Base-by-base conservation (phyloP, 1,140 invertebrate genomes). In the Papilio xuthus region DNA sequence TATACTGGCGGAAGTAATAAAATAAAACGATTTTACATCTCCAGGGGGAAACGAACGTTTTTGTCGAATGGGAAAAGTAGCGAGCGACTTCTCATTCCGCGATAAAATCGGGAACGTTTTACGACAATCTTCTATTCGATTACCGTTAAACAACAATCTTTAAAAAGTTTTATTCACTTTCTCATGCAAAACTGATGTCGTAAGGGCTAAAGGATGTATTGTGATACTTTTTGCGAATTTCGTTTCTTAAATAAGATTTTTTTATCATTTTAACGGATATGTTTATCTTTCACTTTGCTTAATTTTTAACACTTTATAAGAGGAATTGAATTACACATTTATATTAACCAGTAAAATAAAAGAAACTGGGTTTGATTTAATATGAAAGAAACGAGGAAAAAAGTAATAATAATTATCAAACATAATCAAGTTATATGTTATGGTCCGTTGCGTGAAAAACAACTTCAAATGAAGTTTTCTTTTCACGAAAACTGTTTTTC, bases 21-120 rank as follows among this genome's bases (percentile, higher is more conserved):
- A 93, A 93, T 93, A 92, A 93, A 93, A 93, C 91, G 90, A 93
- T 93, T 93, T 93, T 93, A 93, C 92, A 93, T 93, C 89, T 93
- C 88, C 85, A 90, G 88, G 90, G 90, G 91, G 91, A 92, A 90
- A 89, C 88, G 90, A 92, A 90, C 91, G 88, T 93, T 93, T 93
- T 92, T 92, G 90, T 89, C 85, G 90, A 92, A 93, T 92, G 91
- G 90, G 90, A 92, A 92, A 93, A 92, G 87, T 93, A 90, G 90
- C 90, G 85, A 89, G 91, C 89, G 88, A 93, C 91, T 93, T 92
- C 90, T 92, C 92, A 92, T 93, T 92, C 86, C 84, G 86, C 90
- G 91, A 93, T 93, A 92, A 93, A 93, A 93, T 93, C 91, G 85
- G 86, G 86, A 92, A 92, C 92, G 86, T 91, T 93, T 93, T 93